Percentiles rank a stretch among this genome's conserved stretches.
phyloP scores from a whole-genome alignment of 2,888 invertebrate genomes.

The Pocota personata region DNA sequence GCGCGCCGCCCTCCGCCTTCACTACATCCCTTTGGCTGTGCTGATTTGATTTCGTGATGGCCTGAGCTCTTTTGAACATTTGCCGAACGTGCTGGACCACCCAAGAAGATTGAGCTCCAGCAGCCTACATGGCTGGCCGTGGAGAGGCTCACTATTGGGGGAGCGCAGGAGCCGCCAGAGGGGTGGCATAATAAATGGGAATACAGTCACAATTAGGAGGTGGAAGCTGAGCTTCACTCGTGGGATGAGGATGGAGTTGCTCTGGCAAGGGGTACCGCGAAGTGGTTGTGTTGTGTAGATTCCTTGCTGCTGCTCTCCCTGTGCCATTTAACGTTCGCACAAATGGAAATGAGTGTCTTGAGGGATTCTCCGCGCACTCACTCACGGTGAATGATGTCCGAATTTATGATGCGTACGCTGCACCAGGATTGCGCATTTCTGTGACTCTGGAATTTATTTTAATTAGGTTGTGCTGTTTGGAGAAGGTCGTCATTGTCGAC shows the following conservation, averaged over 20 bases:
- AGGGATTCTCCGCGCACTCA: conserved; percentile 74
- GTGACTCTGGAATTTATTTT: conserved; percentile 72
- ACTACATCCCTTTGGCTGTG: conserved; percentile 69
- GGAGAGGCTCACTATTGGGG: background rate
- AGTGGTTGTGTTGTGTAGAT: conserved; percentile 37
- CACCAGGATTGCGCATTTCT: conserved; percentile 73
- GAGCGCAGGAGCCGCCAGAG: conserved; percentile 37
- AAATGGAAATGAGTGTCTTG: conserved; percentile 74
- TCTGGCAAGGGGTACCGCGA: conserved; percentile 16
- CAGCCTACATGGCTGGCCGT: conserved; percentile 69
- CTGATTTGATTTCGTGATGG: conserved; percentile 74
- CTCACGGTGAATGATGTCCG: conserved; percentile 73
- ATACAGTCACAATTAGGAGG: conserved; percentile 74
- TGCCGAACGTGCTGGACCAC: conserved; percentile 74
- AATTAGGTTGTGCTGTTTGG: conserved; percentile 73
- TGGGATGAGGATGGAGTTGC: conserved; percentile 71
- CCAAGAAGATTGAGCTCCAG: conserved; percentile 73
- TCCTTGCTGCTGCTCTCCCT: conserved; percentile 7
- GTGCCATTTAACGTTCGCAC: conserved; percentile 65
- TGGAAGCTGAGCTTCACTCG: conserved; percentile 66
- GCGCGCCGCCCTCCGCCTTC: conserved; percentile 16
- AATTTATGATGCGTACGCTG: conserved; percentile 73
- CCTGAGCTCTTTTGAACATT: conserved; percentile 72
- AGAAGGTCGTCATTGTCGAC: conserved; percentile 23
- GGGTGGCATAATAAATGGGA: conserved; percentile 70